Percentiles rank a stretch among this genome's conserved stretches.
These are phyloP conservation scores for Elmis aenea DNA, from an alignment of 2,888 invertebrate species.

Conservation along the genomic window DNA sequence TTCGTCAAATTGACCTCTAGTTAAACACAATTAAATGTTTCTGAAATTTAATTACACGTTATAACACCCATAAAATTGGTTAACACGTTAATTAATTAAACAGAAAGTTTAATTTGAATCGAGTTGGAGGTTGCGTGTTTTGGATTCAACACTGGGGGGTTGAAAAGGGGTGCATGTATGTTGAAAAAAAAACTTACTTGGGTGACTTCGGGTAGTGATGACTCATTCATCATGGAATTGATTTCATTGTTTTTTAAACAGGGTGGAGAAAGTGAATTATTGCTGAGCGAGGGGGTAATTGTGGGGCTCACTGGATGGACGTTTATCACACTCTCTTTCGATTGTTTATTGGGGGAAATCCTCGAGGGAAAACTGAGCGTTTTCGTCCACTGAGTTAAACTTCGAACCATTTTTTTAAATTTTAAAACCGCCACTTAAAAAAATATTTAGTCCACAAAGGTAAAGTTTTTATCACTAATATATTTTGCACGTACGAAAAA, in stretches of 20 bases:
- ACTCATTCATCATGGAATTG: slow-evolving; percentile 40
- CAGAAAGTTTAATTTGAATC: no score
- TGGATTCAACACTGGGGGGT: no score
- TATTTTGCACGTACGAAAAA: no score
- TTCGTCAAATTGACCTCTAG: no score
- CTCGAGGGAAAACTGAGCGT: slow-evolving; percentile 84
- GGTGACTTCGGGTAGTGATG: slow-evolving; percentile 38
- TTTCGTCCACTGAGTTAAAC: slow-evolving; percentile 86
- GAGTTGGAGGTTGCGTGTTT: no score
- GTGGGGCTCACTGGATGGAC: slow-evolving; percentile 51
- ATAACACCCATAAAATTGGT: no score
- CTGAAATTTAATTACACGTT: no score
- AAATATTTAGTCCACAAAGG: background rate
- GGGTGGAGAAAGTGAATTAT: slow-evolving; percentile 38
- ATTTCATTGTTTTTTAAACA: slow-evolving; percentile 40
- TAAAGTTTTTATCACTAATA: no score
- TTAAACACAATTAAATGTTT: no score
- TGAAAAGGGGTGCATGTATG: no score
- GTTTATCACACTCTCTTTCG: slow-evolving; percentile 64
- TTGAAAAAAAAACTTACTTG: slow-evolving; percentile 40
- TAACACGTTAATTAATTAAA: no score
- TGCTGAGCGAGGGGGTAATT: slow-evolving; percentile 59
- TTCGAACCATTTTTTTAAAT: slow-evolving; percentile 68
- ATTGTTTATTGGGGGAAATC: slow-evolving; percentile 74
- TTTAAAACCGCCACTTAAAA: background rate